Base-by-base conservation (phyloP, 2,888 invertebrate genomes). In the Drosophila subquinaria region DNA sequence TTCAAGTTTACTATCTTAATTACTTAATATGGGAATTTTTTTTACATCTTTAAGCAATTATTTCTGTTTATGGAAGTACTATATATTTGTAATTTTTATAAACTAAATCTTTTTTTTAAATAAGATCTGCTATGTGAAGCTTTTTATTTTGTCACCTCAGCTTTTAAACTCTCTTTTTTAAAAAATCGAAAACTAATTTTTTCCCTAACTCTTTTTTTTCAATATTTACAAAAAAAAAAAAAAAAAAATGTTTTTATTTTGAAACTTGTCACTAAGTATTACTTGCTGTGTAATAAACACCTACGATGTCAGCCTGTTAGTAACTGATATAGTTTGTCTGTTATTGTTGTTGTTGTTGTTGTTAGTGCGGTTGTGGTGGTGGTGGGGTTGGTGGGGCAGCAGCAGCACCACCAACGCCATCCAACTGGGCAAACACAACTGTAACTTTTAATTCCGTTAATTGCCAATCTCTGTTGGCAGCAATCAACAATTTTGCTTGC, bases 381-480 rank as follows among this genome's bases (percentile, higher is more conserved):
- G 17, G 5, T 30, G 35, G 15, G 11, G 38, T 1, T 10, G 38
- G 65, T 27, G 27, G 74, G 9, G 8, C 30, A 30, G 30, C 30
- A 30, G 30, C 15, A 53, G 51, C 51, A 17, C 17, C 40, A 17
- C 43, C 40, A n/a, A 42, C 67, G 15, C 43, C 55, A 36, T 35
- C 45, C 48, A 74, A 74, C 81, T 80, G 73, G 64, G 71, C 81
- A 87, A 84, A 84, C 84, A 88, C 77, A 86, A 87, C 85, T 88
- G 90, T 89, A 90, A 90, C 90, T 90, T 92, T 92, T 92, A 92
- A 92, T 92, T 91, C 90, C 86, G 88, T 91, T 92, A 92, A 92
- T 92, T 92, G 92, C 92, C 92, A 92, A 91, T 88, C 90, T 90
- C 90, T 90, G 90, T 90, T 88, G 89, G 88, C 81, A 88, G 90